These are phyloP conservation scores for Phrixothrix hirtus DNA, from an alignment of 2,888 invertebrate genomes.

Conservation along the genomic window DNA sequence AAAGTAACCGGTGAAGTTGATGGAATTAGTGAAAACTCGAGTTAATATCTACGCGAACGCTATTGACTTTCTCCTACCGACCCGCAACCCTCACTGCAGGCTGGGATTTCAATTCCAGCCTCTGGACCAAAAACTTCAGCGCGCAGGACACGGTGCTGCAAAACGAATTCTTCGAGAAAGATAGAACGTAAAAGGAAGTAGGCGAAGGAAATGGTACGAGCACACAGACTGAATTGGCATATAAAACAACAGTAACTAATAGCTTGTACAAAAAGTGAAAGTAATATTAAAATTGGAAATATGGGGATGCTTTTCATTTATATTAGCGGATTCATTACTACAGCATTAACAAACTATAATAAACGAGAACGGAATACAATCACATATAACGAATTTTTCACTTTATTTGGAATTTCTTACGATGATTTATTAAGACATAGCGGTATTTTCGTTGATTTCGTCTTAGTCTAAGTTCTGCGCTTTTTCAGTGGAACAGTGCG, in stretches of 20 bases:
- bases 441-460: too few relatives aligned
- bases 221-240: conserved; percentile 12
- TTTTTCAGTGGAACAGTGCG: too few relatives aligned
- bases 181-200: conserved; percentile 19
- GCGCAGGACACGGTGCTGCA: conserved; percentile 30
- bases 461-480: too few relatives aligned
- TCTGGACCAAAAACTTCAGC: conserved; percentile 26
- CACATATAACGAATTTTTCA: too few relatives aligned
- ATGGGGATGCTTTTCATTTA: too few relatives aligned
- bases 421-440: too few relatives aligned
- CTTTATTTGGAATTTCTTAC: too few relatives aligned
- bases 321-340: too few relatives aligned
- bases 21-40: conserved; percentile 23
- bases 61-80: conserved; percentile 39
- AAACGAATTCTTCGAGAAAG: conserved; percentile 25
- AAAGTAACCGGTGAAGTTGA: conserved; percentile 16
- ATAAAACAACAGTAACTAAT: conserved; percentile 23
- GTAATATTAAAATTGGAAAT: conserved; percentile 15
- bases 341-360: too few relatives aligned
- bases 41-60: conserved; percentile 32
- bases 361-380: too few relatives aligned
- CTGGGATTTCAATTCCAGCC: conserved; percentile 33
- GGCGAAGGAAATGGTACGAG: conserved; percentile 22
- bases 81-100: conserved; percentile 52
- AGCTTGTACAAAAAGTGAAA: conserved; percentile 10